A percentile compares a stretch with the other conserved stretches of the same genome.
Conservation (phyloP, 2,888 invertebrate genomes). For the Sarcophaga rosellei region DNA sequence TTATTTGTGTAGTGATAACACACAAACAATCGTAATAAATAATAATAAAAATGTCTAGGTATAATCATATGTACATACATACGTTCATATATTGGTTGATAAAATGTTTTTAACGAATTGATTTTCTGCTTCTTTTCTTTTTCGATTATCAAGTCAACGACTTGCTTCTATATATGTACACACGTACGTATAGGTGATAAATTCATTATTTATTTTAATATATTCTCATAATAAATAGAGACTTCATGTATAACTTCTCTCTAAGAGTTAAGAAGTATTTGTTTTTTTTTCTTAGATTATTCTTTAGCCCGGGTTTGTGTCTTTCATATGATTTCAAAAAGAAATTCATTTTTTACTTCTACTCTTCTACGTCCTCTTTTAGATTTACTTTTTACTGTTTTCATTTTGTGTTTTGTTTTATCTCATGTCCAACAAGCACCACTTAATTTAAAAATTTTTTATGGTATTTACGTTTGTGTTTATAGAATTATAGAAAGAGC, state of each 20-base stretch:
- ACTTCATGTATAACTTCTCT: not conserved
- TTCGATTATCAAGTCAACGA: conserved; percentile 18
- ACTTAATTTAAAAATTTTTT: not conserved
- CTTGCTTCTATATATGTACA: not conserved
- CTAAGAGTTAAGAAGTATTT: not conserved
- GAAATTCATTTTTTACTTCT: not conserved
- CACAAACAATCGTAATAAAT: conserved; percentile 2
- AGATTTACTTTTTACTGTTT: not conserved
- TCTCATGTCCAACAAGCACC: not conserved
- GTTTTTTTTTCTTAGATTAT: not conserved
- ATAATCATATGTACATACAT: not conserved
- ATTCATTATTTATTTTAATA: conserved; percentile 2
- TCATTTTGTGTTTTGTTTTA: not conserved
- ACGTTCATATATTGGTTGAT: not conserved
- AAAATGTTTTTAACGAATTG: not conserved
- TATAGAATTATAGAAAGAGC: not conserved
- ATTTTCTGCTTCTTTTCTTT: not conserved
- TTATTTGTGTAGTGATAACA: not conserved
- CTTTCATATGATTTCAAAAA: not conserved
- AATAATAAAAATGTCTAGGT: not conserved
- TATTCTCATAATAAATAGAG: not conserved
- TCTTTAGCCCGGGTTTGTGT: not conserved
- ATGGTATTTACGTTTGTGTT: not conserved
- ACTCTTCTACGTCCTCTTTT: not conserved
- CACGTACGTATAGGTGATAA: not conserved